Conservation (phyloP, 2,113 vertebrate genomes). For the Chitala chitala region DNA sequence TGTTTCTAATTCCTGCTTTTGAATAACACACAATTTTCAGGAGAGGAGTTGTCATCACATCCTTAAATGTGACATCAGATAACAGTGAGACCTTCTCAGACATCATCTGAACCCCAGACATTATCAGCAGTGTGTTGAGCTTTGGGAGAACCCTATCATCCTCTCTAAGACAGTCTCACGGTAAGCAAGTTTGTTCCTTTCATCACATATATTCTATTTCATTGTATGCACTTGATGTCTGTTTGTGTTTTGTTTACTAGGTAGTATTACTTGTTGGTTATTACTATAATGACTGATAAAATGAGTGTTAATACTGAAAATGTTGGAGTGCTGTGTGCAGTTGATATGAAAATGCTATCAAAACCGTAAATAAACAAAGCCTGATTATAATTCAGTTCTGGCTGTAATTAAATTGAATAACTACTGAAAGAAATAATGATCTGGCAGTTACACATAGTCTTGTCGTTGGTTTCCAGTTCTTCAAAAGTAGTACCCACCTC, state of each 20-base stretch:
- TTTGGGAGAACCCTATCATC: background rate
- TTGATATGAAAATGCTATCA: background rate
- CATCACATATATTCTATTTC: background rate
- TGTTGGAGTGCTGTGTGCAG: background rate
- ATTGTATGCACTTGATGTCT: background rate
- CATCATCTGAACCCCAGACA: slow-evolving; percentile 24
- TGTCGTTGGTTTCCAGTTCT: too few species aligned
- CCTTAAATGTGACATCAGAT: slow-evolving; percentile 14
- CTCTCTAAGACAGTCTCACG: background rate
- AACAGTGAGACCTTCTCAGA: slow-evolving; percentile 34
- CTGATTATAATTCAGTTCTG: too few species aligned
- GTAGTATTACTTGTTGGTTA: background rate
- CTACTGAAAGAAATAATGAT: too few species aligned
- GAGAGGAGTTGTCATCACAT: slow-evolving; percentile 28
- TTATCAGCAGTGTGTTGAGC: background rate
- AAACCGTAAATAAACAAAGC: background rate
- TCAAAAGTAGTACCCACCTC: background rate
- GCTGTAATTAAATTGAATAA: too few species aligned
- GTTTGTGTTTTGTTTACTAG: background rate
- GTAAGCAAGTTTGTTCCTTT: slow-evolving; percentile 7
- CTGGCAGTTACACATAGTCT: too few species aligned
- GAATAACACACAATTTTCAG: slow-evolving; percentile 49
- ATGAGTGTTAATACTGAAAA: too few species aligned
- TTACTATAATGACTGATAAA: slow-evolving; percentile 4
- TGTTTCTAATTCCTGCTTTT: slow-evolving; percentile 49